phyloP scores from a whole-genome alignment of 2,797 vertebrate species.

The Ataeniobius toweri region DNA sequence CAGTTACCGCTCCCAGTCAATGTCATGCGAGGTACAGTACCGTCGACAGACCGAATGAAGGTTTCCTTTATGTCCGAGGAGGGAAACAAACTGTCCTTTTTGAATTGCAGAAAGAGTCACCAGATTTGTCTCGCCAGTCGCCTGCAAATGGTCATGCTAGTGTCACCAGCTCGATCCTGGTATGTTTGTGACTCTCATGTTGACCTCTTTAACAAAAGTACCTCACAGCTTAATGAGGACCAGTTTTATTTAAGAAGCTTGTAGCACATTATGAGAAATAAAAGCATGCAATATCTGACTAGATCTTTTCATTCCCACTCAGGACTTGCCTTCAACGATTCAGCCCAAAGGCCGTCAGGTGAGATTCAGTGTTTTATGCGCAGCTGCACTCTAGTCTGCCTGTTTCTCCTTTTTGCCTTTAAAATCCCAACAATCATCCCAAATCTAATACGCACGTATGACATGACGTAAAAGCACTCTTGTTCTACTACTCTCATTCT shows the following conservation, averaged over 20 bases:
- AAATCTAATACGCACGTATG: slow-evolving; percentile 18
- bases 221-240: too few species aligned
- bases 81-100: rapidly evolving
- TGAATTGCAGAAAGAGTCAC: slow-evolving; percentile 96
- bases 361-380: slow-evolving; percentile 50
- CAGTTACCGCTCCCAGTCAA: slow-evolving; percentile 95
- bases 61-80: neutral
- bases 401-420: slow-evolving; percentile 12
- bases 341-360: slow-evolving; percentile 99
- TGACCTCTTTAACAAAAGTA: neutral
- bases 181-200: slow-evolving; percentile 71
- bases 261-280: neutral
- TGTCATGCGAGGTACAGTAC: slow-evolving; percentile 91
- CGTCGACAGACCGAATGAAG: neutral
- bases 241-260: neutral
- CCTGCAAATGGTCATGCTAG: slow-evolving; percentile 98
- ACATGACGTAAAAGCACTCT: neutral
- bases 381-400: neutral
- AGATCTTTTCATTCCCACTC: slow-evolving; percentile 11
- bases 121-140: slow-evolving; percentile 95
- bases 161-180: slow-evolving; percentile 99
- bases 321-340: slow-evolving; percentile 96
- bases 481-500: slow-evolving; percentile 6
- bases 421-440: neutral
- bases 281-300: neutral